A percentile compares a stretch with the other conserved stretches of the same genome.
Evolutionary conservation across 2,888 invertebrate genomes (phyloP).

Genomic region (Eulithis testata): DNA sequence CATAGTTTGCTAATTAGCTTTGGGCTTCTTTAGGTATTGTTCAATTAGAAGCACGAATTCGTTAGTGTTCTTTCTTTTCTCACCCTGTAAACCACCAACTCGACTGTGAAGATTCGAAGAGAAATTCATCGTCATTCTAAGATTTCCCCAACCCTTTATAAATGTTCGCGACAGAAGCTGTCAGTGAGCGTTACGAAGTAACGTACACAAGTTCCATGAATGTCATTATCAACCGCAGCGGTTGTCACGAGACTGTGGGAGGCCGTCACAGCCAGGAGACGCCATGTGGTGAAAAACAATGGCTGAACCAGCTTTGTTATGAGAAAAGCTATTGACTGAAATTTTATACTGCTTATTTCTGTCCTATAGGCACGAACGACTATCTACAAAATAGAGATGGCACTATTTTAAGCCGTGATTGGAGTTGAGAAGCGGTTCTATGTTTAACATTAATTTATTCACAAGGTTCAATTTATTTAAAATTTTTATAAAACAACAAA

Average conservation of each 20-base stretch:
- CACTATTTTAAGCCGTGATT: no score
- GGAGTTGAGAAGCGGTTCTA: no score
- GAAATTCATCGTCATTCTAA: not conserved
- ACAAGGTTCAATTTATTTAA: no score
- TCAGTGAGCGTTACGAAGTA: slow-evolving; percentile 11
- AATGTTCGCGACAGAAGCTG: slow-evolving; percentile 16
- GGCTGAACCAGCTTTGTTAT: slow-evolving; percentile 2
- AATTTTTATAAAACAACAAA: not conserved
- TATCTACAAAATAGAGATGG: no score
- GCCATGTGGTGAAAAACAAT: slow-evolving; percentile 15
- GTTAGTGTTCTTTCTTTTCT: no score
- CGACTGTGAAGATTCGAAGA: not conserved
- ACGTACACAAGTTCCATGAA: slow-evolving; percentile 17
- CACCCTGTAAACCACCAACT: no score
- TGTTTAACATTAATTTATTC: no score
- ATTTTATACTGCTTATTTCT: not conserved
- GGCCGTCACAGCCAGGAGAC: slow-evolving; percentile 22
- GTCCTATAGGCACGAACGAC: not conserved
- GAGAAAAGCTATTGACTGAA: not conserved
- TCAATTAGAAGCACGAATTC: no score
- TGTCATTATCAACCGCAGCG: slow-evolving; percentile 24
- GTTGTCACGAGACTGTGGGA: slow-evolving; percentile 19
- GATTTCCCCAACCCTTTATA: slow-evolving; percentile 6
- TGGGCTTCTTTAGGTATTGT: no score
- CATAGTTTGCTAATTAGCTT: no score